Conservation (phyloP, 2,113 vertebrate species). For the Orthonyx spaldingii region DNA sequence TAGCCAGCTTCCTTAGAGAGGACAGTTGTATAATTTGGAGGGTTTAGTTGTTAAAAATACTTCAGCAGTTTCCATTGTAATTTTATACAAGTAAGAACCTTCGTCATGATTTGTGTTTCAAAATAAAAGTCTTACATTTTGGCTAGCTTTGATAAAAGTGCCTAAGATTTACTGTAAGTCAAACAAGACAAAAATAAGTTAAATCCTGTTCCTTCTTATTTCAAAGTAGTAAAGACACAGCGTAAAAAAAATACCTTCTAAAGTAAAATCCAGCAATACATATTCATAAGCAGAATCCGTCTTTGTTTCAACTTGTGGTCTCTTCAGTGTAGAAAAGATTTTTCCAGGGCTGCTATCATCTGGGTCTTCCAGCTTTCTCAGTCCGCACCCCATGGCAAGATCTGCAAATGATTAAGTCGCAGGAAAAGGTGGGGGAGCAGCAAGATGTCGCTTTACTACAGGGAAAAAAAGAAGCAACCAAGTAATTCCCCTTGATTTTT, state of each 20-base stretch:
- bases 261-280: constrained; percentile 90
- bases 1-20: constrained; percentile 33
- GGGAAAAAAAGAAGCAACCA: not conserved
- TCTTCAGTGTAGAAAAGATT: constrained; percentile 95
- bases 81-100: constrained; percentile 24
- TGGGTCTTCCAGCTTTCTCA: constrained; percentile 92
- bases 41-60: constrained; percentile 28
- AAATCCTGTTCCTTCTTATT: not conserved
- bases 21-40: constrained; percentile 14
- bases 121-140: constrained; percentile 30
- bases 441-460: constrained; percentile 34
- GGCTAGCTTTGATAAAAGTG: not conserved
- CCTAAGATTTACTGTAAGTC: not conserved
- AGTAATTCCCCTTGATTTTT: constrained; percentile 30
- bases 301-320: constrained; percentile 94
- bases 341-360: constrained; percentile 97
- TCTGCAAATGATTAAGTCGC: constrained; percentile 62
- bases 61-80: constrained; percentile 38
- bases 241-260: constrained; percentile 82
- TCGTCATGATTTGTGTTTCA: constrained; percentile 4
- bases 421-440: constrained; percentile 44
- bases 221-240: not conserved
- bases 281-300: constrained; percentile 90
- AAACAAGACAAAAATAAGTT: not conserved
- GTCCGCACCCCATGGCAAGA: constrained; percentile 92